Conservation (phyloP, 1,140 invertebrate genomes). For the Conopomorpha cramerella region DNA sequence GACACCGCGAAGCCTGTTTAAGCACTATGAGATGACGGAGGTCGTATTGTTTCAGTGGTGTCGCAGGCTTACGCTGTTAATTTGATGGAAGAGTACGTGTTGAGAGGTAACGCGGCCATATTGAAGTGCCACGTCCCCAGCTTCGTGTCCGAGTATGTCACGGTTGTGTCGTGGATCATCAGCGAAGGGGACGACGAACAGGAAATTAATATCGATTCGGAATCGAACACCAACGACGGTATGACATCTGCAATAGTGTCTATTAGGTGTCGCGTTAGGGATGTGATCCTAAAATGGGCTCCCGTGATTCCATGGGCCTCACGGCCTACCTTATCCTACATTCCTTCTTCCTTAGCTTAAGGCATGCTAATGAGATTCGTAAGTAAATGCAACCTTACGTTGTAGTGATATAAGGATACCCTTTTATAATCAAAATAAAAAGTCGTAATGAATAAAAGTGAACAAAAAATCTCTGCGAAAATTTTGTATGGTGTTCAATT, state of each 20-base stretch:
- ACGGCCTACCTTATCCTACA: constrained; percentile 58
- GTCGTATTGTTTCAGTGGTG: constrained; percentile 75
- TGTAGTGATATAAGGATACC: constrained; percentile 15
- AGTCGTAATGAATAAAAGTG: no score
- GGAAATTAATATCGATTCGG: constrained; percentile 63
- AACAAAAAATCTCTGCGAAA: no score
- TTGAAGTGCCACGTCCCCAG: constrained; percentile 92
- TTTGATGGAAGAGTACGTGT: constrained; percentile 88
- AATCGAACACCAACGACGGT: no score
- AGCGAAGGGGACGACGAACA: constrained; percentile 62
- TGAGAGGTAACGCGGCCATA: constrained; percentile 86
- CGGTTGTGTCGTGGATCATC: constrained; percentile 83
- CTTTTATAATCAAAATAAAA: constrained; percentile 5
- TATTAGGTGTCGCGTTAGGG: no score
- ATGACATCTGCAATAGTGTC: no score
- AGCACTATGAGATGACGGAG: no score
- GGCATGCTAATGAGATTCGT: constrained; percentile 43
- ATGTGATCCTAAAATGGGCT: constrained; percentile 24
- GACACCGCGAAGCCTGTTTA: no score
- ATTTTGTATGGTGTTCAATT: constrained; percentile 8
- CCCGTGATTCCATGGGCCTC: constrained; percentile 59
- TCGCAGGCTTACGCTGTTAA: constrained; percentile 86
- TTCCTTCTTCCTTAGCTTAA: constrained; percentile 54
- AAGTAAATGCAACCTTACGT: constrained; percentile 47
- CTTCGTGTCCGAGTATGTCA: constrained; percentile 88